phyloP scores from a whole-genome alignment of 37 sponge, comb jelly and placozoan species.

The Chondrosia reniformis region DNA sequence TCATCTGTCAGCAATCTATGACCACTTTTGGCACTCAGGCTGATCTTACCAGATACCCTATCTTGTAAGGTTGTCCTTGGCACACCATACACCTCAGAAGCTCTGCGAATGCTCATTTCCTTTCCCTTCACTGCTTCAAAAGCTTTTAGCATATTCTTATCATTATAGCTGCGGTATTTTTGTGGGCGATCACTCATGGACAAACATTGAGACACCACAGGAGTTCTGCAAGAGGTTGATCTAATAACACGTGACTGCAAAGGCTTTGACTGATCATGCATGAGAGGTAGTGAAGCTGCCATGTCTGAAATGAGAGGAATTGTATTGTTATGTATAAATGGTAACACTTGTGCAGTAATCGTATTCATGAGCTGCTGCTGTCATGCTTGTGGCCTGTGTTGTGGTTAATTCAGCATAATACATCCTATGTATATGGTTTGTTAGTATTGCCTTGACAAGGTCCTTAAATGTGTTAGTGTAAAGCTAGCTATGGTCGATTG shows the following conservation, averaged over 20 bases:
- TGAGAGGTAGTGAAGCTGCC: background rate
- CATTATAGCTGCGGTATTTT: background rate
- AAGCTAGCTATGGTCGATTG: too few species aligned
- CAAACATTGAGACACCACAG: background rate
- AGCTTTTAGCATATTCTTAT: background rate
- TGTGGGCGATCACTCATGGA: too few species aligned
- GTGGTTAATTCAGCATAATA: too few species aligned
- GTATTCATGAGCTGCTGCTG: too few species aligned
- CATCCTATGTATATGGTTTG: too few species aligned
- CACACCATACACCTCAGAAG: slow-evolving; percentile 18
- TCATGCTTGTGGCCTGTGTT: too few species aligned
- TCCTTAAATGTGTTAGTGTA: too few species aligned
- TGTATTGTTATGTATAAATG: background rate
- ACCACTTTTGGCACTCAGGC: background rate
- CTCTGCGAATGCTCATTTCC: background rate
- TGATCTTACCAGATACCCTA: background rate
- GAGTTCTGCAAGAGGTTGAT: slow-evolving; percentile 1
- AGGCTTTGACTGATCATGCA: background rate
- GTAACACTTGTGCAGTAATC: background rate
- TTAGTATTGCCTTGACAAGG: too few species aligned
- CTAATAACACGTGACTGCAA: background rate
- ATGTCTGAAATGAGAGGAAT: background rate
- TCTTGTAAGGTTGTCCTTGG: slow-evolving; percentile 12
- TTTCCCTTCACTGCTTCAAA: background rate
- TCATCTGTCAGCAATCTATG: background rate